A percentile compares a stretch with the other conserved stretches of the same genome.
Conservation (phyloP, 2,113 vertebrate genomes). For the Peromyscus leucopus region DNA sequence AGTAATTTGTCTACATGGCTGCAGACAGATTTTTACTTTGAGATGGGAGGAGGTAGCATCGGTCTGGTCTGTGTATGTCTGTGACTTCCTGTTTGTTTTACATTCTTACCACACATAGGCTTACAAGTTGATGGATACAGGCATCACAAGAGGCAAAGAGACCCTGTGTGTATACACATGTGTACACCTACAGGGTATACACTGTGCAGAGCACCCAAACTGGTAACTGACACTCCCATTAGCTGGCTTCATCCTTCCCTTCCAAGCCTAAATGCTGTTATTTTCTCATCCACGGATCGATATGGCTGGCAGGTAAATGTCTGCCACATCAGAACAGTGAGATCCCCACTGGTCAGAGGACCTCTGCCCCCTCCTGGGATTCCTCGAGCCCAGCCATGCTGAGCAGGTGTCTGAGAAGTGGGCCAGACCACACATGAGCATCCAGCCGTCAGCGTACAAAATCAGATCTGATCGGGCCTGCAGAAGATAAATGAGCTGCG, state of each 20-base stretch:
- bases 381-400: not conserved
- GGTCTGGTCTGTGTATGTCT: no score
- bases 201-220: not conserved
- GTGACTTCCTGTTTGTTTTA: not conserved
- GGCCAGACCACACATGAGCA: slow-evolving; percentile 80
- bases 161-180: accelerated
- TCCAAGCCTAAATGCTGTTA: slow-evolving; percentile 71
- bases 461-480: slow-evolving; percentile 90
- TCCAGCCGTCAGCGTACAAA: slow-evolving; percentile 86
- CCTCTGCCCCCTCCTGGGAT: not conserved
- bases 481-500: slow-evolving; percentile 90
- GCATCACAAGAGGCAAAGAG: not conserved
- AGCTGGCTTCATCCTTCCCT: not conserved
- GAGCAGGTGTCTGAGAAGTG: slow-evolving; percentile 77
- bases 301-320: slow-evolving; percentile 60
- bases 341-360: not conserved
- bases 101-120: not conserved
- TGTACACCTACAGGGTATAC: not conserved
- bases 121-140: not conserved
- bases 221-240: slow-evolving; percentile 65
- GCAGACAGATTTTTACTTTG: not conserved
- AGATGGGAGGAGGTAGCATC: not conserved
- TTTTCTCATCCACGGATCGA: slow-evolving; percentile 63
- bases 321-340: not conserved
- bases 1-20: not conserved